Base-by-base conservation (phyloP, 2,888 invertebrate genomes). In the Pristionchus fissidentatus region DNA sequence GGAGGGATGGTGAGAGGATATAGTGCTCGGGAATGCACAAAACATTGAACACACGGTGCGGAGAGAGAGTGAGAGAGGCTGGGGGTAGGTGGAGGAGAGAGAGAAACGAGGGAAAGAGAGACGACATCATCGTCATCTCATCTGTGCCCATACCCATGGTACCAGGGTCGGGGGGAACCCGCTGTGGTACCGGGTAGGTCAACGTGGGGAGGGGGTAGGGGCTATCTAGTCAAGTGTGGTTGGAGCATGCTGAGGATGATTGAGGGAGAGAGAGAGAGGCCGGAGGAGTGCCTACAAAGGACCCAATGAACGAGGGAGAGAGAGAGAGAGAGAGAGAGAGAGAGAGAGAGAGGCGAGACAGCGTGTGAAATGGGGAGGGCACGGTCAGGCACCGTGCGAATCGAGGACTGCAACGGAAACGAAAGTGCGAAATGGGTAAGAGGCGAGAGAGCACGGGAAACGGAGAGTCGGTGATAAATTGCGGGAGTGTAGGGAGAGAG, bases 241-340 rank as follows among this genome's bases (percentile, higher is more conserved):
- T 70, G 75, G 75, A 52, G 75, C 75, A 77, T 77, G 75, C 75
- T 77, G 75, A 77, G 75, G 75, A 77, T 77, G 75, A 77, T 77
- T 77, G 49, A 77, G 75, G 46, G 49, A 77, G 75, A 73, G 73
- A 43, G 73, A 73, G 73, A 77, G 43, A 32, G 75, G n/a, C 49
- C 49, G 19, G 49, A 49, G 49, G 10, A 15, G 10, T 49, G 49
- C 49, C 49, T 49, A 49, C 10, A 49, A 49, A 15, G 49, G 49
- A 10, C 49, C 49, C 19, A 15, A 49, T 49, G 19, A 15, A 49
- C 15, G 62, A 29, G 62, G 62, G 26, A 15, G 29, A 46, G 29
- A 22, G 29, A 62, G 75, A 49, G 49, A 13, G 49, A 26, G 15
- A 49, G 75, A 77, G 49, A 5, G 19, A 29, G 46, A 77, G 49